Evolutionary conservation across 2,888 invertebrate genomes (phyloP), one percentile per base, ranked within the genome.

Genomic region (Gonocerus acuteangulatus): DNA sequence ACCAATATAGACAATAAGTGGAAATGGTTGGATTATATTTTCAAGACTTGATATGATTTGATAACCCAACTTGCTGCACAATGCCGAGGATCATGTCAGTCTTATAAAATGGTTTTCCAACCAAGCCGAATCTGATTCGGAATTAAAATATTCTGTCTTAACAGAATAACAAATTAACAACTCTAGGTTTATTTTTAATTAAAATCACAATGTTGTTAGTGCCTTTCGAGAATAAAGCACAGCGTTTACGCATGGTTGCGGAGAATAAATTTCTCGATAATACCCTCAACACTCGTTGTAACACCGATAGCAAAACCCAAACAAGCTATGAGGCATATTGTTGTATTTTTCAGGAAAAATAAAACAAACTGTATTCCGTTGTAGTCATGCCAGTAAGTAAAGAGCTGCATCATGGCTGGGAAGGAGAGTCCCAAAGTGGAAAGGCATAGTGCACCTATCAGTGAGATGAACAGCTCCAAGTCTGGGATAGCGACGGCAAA

Each of bases 371-470:
- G 77, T 6, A 82, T 74, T 58, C 81, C 79, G 1, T 77, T 77
- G 4, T 78, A 79, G 60, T 80, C 77, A 69, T 84, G 81, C 89
- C 90, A 93, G 72, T 85, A 86, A 0, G 88, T 86, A 73, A 87
- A 84, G 67, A 86, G 82, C 71, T 95, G 88, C 68, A 95, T 88
- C 65, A 92, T 77, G 0, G 95, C 92, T 9, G 95, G 95, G 73
- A 95, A 89, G 1, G 91, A 89, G 48, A 95, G 78, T 0, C 95
- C 94, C 61, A 95, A 79, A 0, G 88, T 89, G 0, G 94, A 91
- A 48, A 93, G 78, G 67, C 92, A 91, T 1, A 95, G 79, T 0
- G 95, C 93, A n/a, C 95, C 95, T 70, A 89, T 85, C 45, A 89
- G 76, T 0, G 88, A 87, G 67, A 84, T 84, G 72, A 83, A 81